A percentile compares a stretch with the other conserved stretches of the same genome.
These are phyloP conservation scores for Acanthopagrus latus DNA, from an alignment of 2,797 vertebrate species.

Conservation along the genomic window DNA sequence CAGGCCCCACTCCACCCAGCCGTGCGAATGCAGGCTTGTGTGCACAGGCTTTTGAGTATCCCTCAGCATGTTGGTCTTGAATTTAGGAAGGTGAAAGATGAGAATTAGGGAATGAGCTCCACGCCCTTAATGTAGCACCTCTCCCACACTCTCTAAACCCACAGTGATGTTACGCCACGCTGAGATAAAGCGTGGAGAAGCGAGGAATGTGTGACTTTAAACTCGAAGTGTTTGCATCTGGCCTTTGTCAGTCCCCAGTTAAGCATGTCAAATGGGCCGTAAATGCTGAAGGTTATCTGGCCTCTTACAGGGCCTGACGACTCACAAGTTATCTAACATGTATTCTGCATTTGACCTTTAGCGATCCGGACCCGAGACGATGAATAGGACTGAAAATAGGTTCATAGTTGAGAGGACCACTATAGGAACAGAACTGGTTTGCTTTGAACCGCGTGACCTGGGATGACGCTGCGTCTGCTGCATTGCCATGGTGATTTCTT, in stretches of 20 bases:
- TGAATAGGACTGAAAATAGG: slow-evolving; percentile 43
- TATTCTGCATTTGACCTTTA: slow-evolving; percentile 48
- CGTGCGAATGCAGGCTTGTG: slow-evolving; percentile 30
- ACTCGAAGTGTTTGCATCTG: slow-evolving; percentile 57
- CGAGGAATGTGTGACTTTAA: slow-evolving; percentile 47
- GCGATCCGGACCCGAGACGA: slow-evolving; percentile 24
- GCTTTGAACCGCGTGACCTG: slow-evolving; percentile 30
- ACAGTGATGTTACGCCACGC: not conserved
- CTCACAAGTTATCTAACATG: slow-evolving; percentile 49
- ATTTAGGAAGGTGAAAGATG: slow-evolving; percentile 12
- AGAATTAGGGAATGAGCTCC: not conserved
- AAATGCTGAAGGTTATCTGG: slow-evolving; percentile 52
- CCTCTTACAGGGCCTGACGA: slow-evolving; percentile 21
- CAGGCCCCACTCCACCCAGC: slow-evolving; percentile 27
- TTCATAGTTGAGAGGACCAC: slow-evolving; percentile 30
- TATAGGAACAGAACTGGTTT: slow-evolving; percentile 20
- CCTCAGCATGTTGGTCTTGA: slow-evolving; percentile 21
- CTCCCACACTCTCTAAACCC: slow-evolving; percentile 5
- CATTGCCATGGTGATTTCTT: slow-evolving; percentile 70
- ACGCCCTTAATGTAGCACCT: not conserved
- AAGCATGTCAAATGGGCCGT: slow-evolving; percentile 19
- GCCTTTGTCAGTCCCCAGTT: slow-evolving; percentile 40
- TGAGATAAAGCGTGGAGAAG: slow-evolving; percentile 19
- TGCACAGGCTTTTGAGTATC: slow-evolving; percentile 10
- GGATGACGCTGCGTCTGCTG: slow-evolving; percentile 38